Conservation (phyloP, 2,797 vertebrate species). For the Centropyge bicolor region DNA sequence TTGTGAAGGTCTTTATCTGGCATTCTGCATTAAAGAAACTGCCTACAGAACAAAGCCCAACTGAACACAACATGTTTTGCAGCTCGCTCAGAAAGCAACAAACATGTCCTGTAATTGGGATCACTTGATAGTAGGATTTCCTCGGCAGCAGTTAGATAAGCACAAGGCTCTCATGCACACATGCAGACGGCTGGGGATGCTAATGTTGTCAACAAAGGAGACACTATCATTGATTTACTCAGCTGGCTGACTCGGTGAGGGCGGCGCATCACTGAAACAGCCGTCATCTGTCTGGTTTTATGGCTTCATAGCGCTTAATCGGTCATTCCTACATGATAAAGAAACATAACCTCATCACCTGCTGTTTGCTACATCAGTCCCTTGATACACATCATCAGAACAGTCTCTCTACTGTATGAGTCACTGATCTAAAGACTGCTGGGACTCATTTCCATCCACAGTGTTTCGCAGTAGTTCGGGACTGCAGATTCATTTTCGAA, state of each 20-base stretch:
- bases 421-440: not conserved
- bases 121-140: slow-evolving; percentile 22
- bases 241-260: slow-evolving; percentile 27
- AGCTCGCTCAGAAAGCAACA: not conserved
- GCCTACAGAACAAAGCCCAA: not conserved
- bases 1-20: not conserved
- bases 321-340: slow-evolving; percentile 22
- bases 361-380: slow-evolving; percentile 4
- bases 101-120: not conserved
- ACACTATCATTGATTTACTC: slow-evolving; percentile 55
- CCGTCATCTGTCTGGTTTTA: slow-evolving; percentile 41
- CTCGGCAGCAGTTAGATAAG: slow-evolving; percentile 9
- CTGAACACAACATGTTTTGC: not conserved
- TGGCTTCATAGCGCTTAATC: slow-evolving; percentile 40
- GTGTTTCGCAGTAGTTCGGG: not conserved
- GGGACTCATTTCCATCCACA: not conserved
- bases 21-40: not conserved
- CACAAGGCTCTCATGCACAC: not conserved
- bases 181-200: slow-evolving; percentile 34
- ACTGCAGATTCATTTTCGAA: not conserved
- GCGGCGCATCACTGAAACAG: slow-evolving; percentile 2
- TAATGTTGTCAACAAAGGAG: slow-evolving; percentile 47
- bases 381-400: not conserved
- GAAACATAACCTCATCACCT: slow-evolving; percentile 30
- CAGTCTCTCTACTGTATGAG: not conserved